Conservation (phyloP, 1,140 invertebrate genomes). For the Trichonephila clavata region DNA sequence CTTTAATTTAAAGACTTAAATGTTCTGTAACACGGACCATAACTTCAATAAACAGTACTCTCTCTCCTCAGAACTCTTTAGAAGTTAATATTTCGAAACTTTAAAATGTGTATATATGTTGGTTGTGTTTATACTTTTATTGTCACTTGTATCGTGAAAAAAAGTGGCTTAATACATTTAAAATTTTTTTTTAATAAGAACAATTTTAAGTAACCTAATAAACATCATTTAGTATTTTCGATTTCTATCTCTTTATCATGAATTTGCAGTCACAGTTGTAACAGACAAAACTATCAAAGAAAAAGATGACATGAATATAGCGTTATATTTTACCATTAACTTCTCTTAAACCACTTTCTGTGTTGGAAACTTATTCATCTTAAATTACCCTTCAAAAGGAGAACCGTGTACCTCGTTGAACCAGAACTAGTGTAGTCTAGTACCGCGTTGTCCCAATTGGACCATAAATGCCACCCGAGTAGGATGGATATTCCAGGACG, state of each 20-base stretch:
- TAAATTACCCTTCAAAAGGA: slow-evolving; percentile 43
- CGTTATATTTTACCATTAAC: background rate
- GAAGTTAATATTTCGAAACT: background rate
- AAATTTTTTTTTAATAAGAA: background rate
- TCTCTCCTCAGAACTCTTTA: background rate
- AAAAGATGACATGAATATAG: too few relatives aligned
- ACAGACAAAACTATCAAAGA: too few relatives aligned
- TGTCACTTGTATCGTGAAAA: too few relatives aligned
- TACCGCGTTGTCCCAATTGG: slow-evolving; percentile 7
- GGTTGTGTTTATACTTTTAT: background rate
- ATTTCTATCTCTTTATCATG: too few relatives aligned
- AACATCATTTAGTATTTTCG: too few relatives aligned
- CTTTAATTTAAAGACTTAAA: background rate
- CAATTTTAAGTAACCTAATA: too few relatives aligned
- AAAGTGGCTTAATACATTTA: background rate
- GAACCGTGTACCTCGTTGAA: slow-evolving; percentile 39
- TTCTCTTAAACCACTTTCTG: background rate
- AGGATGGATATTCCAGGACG: background rate
- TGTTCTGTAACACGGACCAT: background rate
- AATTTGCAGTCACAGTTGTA: too few relatives aligned
- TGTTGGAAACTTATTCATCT: background rate
- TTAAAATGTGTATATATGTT: background rate
- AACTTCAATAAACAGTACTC: background rate
- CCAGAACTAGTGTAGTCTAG: background rate
- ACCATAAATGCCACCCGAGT: slow-evolving; percentile 16